These are phyloP conservation scores for Asteroscopus sphinx DNA, from an alignment of 2,888 invertebrate species.

Conservation along the genomic window DNA sequence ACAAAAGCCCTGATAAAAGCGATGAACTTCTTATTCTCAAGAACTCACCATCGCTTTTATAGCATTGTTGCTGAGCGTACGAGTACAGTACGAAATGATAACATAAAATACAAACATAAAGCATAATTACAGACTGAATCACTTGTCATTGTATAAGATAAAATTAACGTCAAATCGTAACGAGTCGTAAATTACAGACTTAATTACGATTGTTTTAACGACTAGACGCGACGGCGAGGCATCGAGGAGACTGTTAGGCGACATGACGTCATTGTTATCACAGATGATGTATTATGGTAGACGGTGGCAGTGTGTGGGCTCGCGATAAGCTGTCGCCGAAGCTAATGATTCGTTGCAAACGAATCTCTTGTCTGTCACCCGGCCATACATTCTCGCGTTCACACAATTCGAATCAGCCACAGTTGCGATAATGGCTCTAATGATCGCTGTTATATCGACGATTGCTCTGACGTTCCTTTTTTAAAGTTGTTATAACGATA, in stretches of 20 bases:
- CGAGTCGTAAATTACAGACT: constrained; percentile 76
- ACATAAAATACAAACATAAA: constrained; percentile 51
- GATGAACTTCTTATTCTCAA: constrained; percentile 32
- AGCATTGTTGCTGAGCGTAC: constrained; percentile 28
- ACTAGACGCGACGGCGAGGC: constrained; percentile 62
- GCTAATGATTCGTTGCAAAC: constrained; percentile 71
- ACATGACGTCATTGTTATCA: constrained; percentile 73
- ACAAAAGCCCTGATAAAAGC: constrained; percentile 39
- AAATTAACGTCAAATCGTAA: constrained; percentile 70
- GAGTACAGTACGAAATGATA: constrained; percentile 20
- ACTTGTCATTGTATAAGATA: constrained; percentile 71
- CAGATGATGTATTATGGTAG: constrained; percentile 72
- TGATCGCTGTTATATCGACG: constrained; percentile 35
- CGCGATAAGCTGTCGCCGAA: constrained; percentile 68
- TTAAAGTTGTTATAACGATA: constrained; percentile 13
- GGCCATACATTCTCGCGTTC: constrained; percentile 55
- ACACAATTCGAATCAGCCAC: constrained; percentile 43
- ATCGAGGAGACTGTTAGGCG: constrained; percentile 65
- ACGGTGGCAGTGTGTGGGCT: constrained; percentile 55
- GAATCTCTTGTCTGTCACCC: constrained; percentile 62
- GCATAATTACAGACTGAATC: constrained; percentile 65
- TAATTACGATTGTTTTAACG: constrained; percentile 82
- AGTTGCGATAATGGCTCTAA: constrained; percentile 38
- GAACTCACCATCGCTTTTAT: constrained; percentile 45
- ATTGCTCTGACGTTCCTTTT: constrained; percentile 28